Conservation (phyloP, 2,888 invertebrate species). For the Polymixis lichenea region DNA sequence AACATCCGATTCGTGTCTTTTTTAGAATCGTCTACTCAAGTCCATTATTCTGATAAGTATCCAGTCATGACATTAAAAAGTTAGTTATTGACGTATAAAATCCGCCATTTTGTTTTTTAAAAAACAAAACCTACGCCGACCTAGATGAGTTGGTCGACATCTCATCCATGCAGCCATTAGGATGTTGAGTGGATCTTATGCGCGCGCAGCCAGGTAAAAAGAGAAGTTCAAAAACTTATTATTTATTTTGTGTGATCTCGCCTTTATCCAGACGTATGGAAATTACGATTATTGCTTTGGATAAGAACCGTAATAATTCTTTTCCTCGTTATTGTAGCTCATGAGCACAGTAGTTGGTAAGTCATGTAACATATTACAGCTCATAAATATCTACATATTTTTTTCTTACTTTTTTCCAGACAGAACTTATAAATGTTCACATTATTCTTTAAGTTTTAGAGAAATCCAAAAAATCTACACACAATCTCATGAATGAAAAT, state of each 20-base stretch:
- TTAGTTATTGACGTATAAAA: not conserved
- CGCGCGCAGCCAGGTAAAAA: not conserved
- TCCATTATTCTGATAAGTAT: no score
- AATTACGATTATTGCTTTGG: slow-evolving; percentile 14
- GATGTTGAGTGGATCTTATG: not conserved
- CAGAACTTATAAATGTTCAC: slow-evolving; percentile 6
- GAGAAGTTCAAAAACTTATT: not conserved
- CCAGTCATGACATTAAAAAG: no score
- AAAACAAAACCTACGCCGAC: no score
- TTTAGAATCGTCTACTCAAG: no score
- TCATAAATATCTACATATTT: slow-evolving; percentile 12
- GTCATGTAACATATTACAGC: not conserved
- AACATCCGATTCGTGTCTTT: no score
- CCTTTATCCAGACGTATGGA: slow-evolving; percentile 8
- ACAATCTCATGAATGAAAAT: slow-evolving; percentile 46
- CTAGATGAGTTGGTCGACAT: not conserved
- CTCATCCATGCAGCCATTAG: not conserved
- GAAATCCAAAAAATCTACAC: not conserved
- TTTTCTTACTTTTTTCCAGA: slow-evolving; percentile 7
- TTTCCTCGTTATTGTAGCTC: not conserved
- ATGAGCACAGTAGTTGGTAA: not conserved
- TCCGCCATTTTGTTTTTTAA: not conserved
- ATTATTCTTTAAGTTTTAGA: not conserved
- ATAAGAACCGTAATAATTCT: slow-evolving; percentile 12
- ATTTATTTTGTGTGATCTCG: not conserved